Conservation (phyloP, 2,113 vertebrate genomes). For the Dryoscopus gambensis region DNA sequence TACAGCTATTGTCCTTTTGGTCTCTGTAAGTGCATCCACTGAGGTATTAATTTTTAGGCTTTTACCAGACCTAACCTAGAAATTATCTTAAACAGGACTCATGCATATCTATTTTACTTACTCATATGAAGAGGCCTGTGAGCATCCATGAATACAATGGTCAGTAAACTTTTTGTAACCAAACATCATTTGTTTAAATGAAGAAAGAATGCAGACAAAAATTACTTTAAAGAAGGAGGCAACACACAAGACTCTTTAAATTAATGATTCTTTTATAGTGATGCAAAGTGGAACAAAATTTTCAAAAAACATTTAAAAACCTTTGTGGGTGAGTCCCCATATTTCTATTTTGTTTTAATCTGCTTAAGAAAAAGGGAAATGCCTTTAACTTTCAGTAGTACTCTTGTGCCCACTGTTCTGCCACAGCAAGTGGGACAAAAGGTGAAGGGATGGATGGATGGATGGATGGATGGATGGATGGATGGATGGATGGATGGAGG, state of each 20-base stretch:
- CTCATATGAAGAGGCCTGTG: not conserved
- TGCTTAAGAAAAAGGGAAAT: not conserved
- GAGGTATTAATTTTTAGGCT: not conserved
- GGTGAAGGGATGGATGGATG: not conserved
- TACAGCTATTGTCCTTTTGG: not conserved
- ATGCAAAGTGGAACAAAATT: not conserved
- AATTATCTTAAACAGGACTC: not conserved
- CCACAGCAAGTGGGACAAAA: not conserved
- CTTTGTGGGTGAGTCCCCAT: accelerated
- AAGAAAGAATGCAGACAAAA: not conserved
- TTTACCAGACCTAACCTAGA: not conserved
- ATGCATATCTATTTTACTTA: not conserved
- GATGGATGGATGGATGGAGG: not conserved
- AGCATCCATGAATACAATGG: not conserved
- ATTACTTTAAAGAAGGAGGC: not conserved
- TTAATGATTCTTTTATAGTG: not conserved
- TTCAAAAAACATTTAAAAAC: accelerated
- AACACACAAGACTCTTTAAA: not conserved
- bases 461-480: not conserved
- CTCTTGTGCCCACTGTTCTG: not conserved
- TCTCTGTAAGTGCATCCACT: not conserved
- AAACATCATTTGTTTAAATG: not conserved
- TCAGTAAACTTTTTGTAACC: not conserved
- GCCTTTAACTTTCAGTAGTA: not conserved
- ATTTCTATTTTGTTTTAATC: not conserved